Base-by-base conservation (phyloP, 2,113 vertebrate species). In the Ornithorhynchus anatinus region DNA sequence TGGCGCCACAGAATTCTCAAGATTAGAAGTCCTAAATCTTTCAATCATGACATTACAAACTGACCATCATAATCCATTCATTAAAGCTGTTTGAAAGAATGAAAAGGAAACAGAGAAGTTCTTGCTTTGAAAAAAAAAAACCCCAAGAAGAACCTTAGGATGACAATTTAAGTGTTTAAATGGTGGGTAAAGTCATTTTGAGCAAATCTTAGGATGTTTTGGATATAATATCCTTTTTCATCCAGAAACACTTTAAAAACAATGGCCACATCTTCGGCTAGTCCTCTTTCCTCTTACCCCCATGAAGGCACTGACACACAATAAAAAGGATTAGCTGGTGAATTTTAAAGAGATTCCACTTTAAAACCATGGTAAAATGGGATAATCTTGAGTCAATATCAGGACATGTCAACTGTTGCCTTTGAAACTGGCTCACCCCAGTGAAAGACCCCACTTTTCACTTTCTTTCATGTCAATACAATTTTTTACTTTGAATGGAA, bases 1-100 rank as follows among this genome's bases (percentile, higher is more conserved):
- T 89, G 90, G 87, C 54, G 59, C 89, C 89, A 88, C 73, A 72
- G 50, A 80, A 68, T 85, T 91, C 84, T 80, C 83, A 87, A 89
- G 91, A 88, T 87, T 89, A 90, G 76, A 0, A 4, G 59, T 86
- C 80, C 87, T 86, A 89, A 87, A 82, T 86, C 80, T 89, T 91
- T 91, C 85, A 89, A 84, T 90, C 80, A 81, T 39, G 35, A 44
- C 65, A 85, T 91, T 91, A 84, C 69, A 73, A 86, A 82, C 81
- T 87, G 87, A 89, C 86, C 85, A 78, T 89, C 86, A 85, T 72
- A 81, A 84, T 78, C 70, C 65, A 79, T 78, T 89, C 61, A 60
- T 72, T 70, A 67, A 80, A 84, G 56, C 23, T 40, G 35, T 39
- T 54, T 48, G 29, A 84, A 84, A 85, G 64, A 82, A 87, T 65